These are phyloP conservation scores for Dorcus parallelipipedus DNA, from an alignment of 2,888 invertebrate genomes.

Conservation along the genomic window DNA sequence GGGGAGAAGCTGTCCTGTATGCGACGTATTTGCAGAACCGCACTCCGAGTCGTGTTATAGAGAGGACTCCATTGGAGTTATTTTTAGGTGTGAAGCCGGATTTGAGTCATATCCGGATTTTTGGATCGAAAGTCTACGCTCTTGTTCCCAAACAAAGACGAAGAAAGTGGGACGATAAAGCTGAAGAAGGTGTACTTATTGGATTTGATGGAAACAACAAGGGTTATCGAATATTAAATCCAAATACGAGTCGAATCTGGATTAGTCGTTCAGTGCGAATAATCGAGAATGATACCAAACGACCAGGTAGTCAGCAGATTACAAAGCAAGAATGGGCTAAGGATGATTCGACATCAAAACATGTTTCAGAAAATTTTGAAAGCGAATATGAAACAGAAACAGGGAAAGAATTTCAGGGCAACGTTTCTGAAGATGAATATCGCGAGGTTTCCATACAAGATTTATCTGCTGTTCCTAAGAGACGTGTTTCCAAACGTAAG, in stretches of 20 bases:
- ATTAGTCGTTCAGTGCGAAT: no score
- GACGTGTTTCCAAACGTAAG: no score
- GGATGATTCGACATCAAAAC: no score
- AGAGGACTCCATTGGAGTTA: background rate
- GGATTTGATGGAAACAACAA: no score
- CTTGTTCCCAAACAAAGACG: background rate
- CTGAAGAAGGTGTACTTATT: background rate
- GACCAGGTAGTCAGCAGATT: background rate
- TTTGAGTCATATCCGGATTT: background rate
- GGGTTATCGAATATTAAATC: no score
- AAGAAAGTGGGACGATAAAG: background rate
- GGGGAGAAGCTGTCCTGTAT: background rate
- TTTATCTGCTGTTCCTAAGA: no score
- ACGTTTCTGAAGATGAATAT: no score
- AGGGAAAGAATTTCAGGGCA: no score
- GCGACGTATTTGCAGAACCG: conserved; percentile 3
- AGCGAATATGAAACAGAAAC: no score
- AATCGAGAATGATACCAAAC: background rate
- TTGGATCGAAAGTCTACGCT: background rate
- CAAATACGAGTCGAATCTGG: no score
- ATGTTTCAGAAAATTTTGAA: no score
- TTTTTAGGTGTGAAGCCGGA: background rate
- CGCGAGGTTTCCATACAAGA: no score
- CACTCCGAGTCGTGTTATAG: background rate
- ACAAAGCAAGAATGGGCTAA: background rate